phyloP scores from a whole-genome alignment of 2,797 vertebrate genomes.

The Phataginus tetradactyla region DNA sequence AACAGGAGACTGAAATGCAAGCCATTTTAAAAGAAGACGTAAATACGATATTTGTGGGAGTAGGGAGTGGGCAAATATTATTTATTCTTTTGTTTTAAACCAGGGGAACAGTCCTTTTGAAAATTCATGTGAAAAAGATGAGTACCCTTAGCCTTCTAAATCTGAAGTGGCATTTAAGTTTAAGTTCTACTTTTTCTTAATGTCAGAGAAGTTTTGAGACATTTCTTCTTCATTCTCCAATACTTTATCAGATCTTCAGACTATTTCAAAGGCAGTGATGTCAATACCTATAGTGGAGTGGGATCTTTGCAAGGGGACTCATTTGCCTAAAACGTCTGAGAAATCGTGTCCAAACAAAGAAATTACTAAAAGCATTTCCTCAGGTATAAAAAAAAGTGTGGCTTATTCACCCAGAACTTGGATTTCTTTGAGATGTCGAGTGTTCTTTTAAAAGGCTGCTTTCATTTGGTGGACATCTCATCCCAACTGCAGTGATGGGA shows the following conservation, averaged over 20 bases:
- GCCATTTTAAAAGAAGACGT: neutral
- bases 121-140: conserved; percentile 47
- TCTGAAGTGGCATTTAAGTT: conserved; percentile 56
- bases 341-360: conserved; percentile 47
- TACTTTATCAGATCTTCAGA: neutral
- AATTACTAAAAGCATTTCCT: conserved; percentile 41
- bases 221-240: neutral
- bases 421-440: conserved; percentile 24
- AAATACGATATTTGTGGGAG: neutral
- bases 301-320: neutral
- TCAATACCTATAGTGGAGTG: neutral
- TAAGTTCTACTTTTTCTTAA: conserved; percentile 43
- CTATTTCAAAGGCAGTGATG: conserved; percentile 18
- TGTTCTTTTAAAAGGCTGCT: conserved; percentile 57
- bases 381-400: neutral
- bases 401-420: conserved; percentile 49
- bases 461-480: conserved; percentile 43
- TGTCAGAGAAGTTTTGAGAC: conserved; percentile 50
- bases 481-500: neutral
- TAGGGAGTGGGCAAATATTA: neutral
- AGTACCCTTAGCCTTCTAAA: neutral
- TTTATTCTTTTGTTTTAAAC: neutral
- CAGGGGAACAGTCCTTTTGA: conserved; percentile 1
- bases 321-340: conserved; percentile 55
- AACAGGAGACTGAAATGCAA: conserved; percentile 40